phyloP scores from a whole-genome alignment of 2,113 vertebrate genomes.

The Sporophila hypoxantha region DNA sequence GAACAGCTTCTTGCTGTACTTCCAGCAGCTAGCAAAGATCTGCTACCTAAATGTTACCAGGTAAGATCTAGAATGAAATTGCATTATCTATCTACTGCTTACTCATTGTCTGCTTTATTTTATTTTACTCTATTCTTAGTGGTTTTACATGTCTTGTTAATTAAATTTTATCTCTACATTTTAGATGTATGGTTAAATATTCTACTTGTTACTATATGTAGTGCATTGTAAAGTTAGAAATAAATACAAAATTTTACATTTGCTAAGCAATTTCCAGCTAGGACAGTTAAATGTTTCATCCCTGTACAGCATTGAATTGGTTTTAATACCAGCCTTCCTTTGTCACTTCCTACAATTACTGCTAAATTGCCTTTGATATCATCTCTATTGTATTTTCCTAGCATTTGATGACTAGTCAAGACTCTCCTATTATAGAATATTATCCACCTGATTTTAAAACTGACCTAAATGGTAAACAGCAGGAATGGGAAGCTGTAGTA shows the following conservation, averaged over 20 bases:
- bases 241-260: not conserved
- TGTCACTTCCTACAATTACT: not conserved
- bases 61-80: constrained; percentile 59
- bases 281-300: not conserved
- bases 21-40: constrained; percentile 90
- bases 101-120: not conserved
- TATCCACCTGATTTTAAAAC: constrained; percentile 96
- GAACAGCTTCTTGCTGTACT: constrained; percentile 93
- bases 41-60: constrained; percentile 88
- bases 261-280: not conserved
- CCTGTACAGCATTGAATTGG: not conserved
- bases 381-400: constrained; percentile 52
- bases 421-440: constrained; percentile 90
- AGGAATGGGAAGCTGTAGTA: constrained; percentile 98
- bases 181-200: not conserved
- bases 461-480: constrained; percentile 96
- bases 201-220: not conserved
- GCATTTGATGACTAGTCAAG: constrained; percentile 89
- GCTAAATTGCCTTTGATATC: not conserved
- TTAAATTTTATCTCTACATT: not conserved
- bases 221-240: not conserved
- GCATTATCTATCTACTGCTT: not conserved
- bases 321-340: not conserved
- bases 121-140: not conserved
- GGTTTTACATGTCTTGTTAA: not conserved